Percentiles rank a stretch among this genome's conserved stretches.
Evolutionary conservation across 2,113 vertebrate genomes (phyloP).

Genomic region (Ophiodon elongatus): DNA sequence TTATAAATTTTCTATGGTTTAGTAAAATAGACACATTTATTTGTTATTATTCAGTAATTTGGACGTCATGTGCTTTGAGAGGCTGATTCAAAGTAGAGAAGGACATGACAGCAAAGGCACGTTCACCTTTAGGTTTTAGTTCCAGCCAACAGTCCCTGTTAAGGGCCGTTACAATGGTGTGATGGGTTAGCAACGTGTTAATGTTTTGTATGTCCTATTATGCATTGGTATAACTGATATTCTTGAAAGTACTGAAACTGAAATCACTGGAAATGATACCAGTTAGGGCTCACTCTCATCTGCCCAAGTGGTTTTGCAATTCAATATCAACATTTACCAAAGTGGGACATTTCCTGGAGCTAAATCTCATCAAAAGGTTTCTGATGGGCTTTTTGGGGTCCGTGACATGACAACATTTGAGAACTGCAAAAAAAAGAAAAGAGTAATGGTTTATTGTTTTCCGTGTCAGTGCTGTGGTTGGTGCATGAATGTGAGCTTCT

Average conservation of each 20-base stretch:
- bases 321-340: conserved; percentile 19
- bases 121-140: background rate
- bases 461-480: conserved; percentile 16
- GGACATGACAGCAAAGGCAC: background rate
- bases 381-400: conserved; percentile 14
- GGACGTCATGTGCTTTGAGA: background rate
- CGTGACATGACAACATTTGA: conserved; percentile 33
- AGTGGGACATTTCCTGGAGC: conserved; percentile 20
- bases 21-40: background rate
- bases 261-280: conserved; percentile 12
- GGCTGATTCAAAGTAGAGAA: background rate
- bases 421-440: conserved; percentile 4
- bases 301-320: conserved; percentile 4
- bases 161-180: background rate
- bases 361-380: conserved; percentile 23
- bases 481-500: conserved; percentile 29
- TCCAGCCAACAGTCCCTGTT: background rate
- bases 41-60: background rate
- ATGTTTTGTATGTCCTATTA: background rate
- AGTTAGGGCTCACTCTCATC: background rate
- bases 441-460: conserved; percentile 38
- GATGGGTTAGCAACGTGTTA: background rate
- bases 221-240: background rate
- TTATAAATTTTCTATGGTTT: background rate
- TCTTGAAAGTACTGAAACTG: background rate